phyloP scores from a whole-genome alignment of 1,140 invertebrate species.

The Hyphantria cunea region DNA sequence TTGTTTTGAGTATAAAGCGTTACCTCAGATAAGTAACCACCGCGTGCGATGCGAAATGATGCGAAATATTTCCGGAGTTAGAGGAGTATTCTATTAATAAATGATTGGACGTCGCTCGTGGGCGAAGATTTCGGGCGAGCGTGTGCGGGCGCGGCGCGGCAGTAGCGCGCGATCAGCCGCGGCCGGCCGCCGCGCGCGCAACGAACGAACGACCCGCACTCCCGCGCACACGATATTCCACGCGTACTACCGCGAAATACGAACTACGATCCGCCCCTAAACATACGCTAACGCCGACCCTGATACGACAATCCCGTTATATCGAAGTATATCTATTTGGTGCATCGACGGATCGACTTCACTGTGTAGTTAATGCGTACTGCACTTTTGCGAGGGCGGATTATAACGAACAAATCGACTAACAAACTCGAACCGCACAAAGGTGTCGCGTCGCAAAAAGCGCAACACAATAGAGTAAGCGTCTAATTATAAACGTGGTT shows the following conservation, averaged over 20 bases:
- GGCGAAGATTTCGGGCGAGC: conserved; percentile 73
- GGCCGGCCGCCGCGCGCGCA: conserved; percentile 74
- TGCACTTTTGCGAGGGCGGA: conserved; percentile 71
- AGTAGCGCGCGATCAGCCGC: conserved; percentile 77
- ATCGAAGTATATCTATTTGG: conserved; percentile 27
- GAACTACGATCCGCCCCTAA: conserved; percentile 55
- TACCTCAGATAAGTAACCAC: conserved; percentile 64
- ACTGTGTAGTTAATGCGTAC: conserved; percentile 44
- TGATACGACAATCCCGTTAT: conserved; percentile 35
- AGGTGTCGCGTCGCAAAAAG: conserved; percentile 79
- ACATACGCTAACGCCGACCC: conserved; percentile 13
- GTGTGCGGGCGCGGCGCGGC: conserved; percentile 58
- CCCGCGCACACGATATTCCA: conserved; percentile 60
- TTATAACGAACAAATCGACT: conserved; percentile 79
- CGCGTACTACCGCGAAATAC: conserved; percentile 55
- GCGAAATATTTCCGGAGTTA: conserved; percentile 81
- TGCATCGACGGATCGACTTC: conserved; percentile 43
- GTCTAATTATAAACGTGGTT: conserved; percentile 79
- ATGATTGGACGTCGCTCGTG: conserved; percentile 74
- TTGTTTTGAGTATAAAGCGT: conserved; percentile 46
- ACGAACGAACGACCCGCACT: conserved; percentile 79
- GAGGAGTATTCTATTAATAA: conserved; percentile 79
- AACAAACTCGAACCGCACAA: conserved; percentile 77
- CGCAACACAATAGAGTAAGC: conserved; percentile 80
- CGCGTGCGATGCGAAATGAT: conserved; percentile 76